Evolutionary conservation across 1,140 invertebrate species (phyloP).

Genomic region (Aphaenogaster ashmeadi): DNA sequence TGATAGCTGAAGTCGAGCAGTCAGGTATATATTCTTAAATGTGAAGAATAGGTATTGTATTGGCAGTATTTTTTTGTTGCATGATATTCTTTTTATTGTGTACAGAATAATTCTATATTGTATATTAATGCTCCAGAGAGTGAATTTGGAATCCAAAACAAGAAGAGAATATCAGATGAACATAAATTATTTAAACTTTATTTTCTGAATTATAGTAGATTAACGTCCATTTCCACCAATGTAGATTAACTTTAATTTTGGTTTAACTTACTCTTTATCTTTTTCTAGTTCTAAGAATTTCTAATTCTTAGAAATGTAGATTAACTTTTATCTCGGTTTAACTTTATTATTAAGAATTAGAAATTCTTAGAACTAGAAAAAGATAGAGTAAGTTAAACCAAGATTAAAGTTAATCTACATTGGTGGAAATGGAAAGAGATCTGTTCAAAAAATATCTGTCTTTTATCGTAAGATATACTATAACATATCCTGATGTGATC

Average conservation of each 20-base stretch:
- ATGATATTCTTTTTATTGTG: no score
- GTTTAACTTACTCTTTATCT: no score
- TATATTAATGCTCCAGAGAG: not conserved
- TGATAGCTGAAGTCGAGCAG: conserved; percentile 84
- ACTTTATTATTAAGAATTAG: no score
- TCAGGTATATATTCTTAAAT: conserved; percentile 76
- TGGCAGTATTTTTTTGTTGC: not conserved
- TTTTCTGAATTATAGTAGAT: not conserved
- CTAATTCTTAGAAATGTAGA: no score
- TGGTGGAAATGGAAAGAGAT: not conserved
- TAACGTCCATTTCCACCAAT: not conserved
- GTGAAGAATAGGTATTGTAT: not conserved
- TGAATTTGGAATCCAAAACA: not conserved
- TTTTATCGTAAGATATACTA: not conserved
- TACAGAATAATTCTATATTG: no score
- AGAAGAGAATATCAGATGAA: not conserved
- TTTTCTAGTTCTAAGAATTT: no score
- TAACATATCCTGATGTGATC: not conserved
- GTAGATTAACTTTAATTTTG: no score
- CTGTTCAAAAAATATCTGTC: not conserved
- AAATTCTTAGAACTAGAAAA: no score
- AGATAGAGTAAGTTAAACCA: no score
- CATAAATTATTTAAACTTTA: not conserved
- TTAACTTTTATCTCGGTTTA: no score
- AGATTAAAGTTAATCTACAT: no score